Percentiles rank a stretch among this genome's conserved stretches.
Conservation (phyloP, 2,113 vertebrate species). For the Notarius lentiginosus region DNA sequence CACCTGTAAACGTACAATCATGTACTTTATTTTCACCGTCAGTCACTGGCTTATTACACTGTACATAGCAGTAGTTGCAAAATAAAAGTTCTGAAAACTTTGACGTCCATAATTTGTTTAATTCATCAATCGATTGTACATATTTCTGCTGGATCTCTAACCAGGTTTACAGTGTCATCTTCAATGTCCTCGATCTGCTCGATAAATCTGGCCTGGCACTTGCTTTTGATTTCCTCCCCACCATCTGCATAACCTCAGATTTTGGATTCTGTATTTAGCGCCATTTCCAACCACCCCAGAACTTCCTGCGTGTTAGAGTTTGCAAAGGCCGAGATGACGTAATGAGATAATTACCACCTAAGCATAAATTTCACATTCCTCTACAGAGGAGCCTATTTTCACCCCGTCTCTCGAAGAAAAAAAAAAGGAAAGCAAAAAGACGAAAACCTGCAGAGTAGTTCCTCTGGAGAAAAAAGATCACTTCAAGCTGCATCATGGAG, state of each 20-base stretch:
- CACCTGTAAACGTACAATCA: too few species aligned
- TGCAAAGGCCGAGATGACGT: slow-evolving; percentile 2
- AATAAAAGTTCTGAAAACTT: neutral
- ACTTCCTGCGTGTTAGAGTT: slow-evolving; percentile 31
- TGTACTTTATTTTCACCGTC: too few species aligned
- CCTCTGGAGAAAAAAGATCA: slow-evolving; percentile 41
- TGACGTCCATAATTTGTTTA: neutral
- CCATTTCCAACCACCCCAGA: slow-evolving; percentile 34
- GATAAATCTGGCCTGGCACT: slow-evolving; percentile 8
- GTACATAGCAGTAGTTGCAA: neutral
- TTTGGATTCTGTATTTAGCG: slow-evolving; percentile 30
- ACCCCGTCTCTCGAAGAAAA: neutral
- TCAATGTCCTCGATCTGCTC: neutral
- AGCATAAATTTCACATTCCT: neutral
- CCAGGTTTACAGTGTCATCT: slow-evolving; percentile 5
- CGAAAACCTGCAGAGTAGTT: slow-evolving; percentile 24
- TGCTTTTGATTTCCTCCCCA: neutral
- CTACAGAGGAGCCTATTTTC: slow-evolving; percentile 6
- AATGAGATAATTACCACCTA: neutral
- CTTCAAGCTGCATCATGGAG: slow-evolving; percentile 56
- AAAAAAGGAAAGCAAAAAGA: slow-evolving; percentile 8
- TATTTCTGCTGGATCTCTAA: neutral
- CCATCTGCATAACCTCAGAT: slow-evolving; percentile 12
- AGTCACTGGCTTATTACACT: neutral
- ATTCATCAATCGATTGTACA: neutral